A percentile compares a stretch with the other conserved stretches of the same genome.
These are phyloP conservation scores for Sweltsa coloradensis DNA, from an alignment of 1,140 invertebrate species.

Conservation along the genomic window DNA sequence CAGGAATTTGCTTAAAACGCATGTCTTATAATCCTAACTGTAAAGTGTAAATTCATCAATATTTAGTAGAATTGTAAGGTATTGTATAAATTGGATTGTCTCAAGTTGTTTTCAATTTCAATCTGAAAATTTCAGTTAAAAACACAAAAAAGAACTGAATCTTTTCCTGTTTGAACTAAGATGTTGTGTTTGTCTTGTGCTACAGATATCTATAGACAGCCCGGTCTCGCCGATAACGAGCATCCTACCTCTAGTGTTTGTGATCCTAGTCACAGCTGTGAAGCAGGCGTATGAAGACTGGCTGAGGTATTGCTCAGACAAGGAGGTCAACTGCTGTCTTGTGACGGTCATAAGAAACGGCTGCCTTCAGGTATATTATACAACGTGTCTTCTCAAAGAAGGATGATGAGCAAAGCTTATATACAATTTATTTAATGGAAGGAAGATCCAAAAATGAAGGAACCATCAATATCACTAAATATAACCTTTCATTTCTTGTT, in stretches of 20 bases:
- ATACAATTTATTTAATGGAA: too few species aligned
- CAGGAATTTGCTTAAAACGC: too few species aligned
- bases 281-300: constrained; percentile 81
- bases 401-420: too few species aligned
- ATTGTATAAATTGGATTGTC: neutral
- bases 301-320: constrained; percentile 57
- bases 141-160: neutral
- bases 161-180: neutral
- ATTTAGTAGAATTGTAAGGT: neutral
- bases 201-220: constrained; percentile 39
- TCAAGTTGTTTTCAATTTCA: neutral
- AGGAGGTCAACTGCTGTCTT: constrained; percentile 52
- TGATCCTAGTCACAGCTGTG: constrained; percentile 61
- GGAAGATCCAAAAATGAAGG: too few species aligned
- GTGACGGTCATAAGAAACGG: constrained; percentile 48
- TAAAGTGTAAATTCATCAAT: neutral
- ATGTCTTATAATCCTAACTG: neutral
- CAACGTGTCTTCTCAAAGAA: too few species aligned
- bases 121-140: neutral
- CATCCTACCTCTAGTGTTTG: constrained; percentile 60
- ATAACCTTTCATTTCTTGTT: too few species aligned
- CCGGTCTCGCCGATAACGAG: constrained; percentile 66
- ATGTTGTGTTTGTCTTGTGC: constrained; percentile 4
- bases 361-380: constrained; percentile 40
- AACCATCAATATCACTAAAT: too few species aligned